A percentile compares a stretch with the other conserved stretches of the same genome.
phyloP scores from a whole-genome alignment of 2,797 vertebrate species.

The Furcifer pardalis region DNA sequence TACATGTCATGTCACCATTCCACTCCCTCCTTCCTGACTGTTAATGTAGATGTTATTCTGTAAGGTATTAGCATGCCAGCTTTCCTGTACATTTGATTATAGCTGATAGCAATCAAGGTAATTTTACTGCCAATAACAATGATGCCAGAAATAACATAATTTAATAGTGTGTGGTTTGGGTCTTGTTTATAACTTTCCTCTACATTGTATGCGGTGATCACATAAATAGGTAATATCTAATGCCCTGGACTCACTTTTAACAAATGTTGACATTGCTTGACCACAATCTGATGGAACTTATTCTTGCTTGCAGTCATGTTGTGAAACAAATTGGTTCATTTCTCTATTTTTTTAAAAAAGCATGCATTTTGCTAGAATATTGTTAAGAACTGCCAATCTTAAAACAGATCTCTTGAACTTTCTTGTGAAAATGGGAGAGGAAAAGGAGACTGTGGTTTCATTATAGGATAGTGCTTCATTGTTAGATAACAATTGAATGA shows the following conservation, averaged over 20 bases:
- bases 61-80: conserved; percentile 69
- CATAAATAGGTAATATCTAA: conserved; percentile 50
- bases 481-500: not conserved
- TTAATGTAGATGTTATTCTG: conserved; percentile 56
- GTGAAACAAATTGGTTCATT: conserved; percentile 4
- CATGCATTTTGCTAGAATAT: not conserved
- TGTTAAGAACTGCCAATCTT: conserved; percentile 41
- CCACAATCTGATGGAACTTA: conserved; percentile 38
- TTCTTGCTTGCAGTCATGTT: conserved; percentile 33
- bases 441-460: not conserved
- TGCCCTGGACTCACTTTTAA: conserved; percentile 36
- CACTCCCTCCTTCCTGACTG: conserved; percentile 22
- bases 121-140: conserved; percentile 81
- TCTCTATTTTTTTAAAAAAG: not conserved
- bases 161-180: conserved; percentile 50
- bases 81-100: conserved; percentile 83
- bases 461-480: too few relatives aligned
- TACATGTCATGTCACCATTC: conserved; percentile 53
- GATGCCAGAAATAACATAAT: conserved; percentile 61
- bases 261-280: conserved; percentile 28
- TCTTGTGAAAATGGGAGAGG: not conserved
- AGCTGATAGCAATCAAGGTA: conserved; percentile 81
- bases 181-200: conserved; percentile 49
- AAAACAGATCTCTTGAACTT: conserved; percentile 32
- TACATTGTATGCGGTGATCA: conserved; percentile 44